phyloP scores from a whole-genome alignment of 2,888 invertebrate genomes.

The Sycophila texana region DNA sequence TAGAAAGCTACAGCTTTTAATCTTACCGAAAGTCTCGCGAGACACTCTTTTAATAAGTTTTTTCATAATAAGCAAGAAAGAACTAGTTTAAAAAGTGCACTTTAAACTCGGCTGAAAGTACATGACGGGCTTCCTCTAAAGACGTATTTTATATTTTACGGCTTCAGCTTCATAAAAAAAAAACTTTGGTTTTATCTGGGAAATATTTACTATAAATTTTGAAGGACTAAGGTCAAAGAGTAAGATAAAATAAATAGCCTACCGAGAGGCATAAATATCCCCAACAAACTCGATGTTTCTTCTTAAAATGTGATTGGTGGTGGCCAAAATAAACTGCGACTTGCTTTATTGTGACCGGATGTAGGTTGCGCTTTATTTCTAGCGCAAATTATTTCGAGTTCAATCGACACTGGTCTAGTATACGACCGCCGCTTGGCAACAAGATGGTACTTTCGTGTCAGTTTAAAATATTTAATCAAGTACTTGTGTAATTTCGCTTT shows the following conservation, averaged over 20 bases:
- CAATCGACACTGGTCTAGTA: not conserved
- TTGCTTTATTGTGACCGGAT: not conserved
- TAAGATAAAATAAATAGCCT: conserved; percentile 10
- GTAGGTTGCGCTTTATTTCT: not conserved
- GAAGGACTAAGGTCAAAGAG: not conserved
- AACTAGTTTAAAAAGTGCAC: not conserved
- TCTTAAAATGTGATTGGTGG: conserved; percentile 2
- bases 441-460: no score
- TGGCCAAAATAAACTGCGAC: not conserved
- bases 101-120: conserved; percentile 3
- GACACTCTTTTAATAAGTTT: conserved; percentile 1
- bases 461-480: no score
- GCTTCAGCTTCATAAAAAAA: conserved; percentile 6
- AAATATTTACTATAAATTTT: not conserved
- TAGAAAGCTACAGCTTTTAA: not conserved
- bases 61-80: not conserved
- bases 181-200: conserved; percentile 10
- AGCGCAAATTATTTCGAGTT: conserved; percentile 2
- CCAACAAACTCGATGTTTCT: not conserved
- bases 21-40: not conserved
- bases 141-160: conserved; percentile 1
- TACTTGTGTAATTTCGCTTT: no score
- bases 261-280: not conserved
- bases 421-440: not conserved
- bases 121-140: not conserved